These are phyloP conservation scores for Odontesthes bonariensis DNA, from an alignment of 2,113 vertebrate genomes.

Conservation along the genomic window DNA sequence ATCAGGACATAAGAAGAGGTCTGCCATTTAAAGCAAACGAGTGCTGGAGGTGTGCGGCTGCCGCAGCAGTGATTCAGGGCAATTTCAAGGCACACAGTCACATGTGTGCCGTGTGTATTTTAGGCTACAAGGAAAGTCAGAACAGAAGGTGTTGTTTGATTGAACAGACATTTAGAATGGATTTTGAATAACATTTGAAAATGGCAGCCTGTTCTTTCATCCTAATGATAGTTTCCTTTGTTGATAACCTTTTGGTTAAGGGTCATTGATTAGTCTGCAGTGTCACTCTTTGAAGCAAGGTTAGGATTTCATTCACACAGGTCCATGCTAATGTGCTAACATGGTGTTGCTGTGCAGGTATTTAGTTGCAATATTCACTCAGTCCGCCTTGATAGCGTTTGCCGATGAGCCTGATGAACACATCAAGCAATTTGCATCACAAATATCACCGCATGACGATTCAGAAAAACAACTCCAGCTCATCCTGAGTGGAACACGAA, in stretches of 20 bases:
- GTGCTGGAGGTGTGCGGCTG: slow-evolving; percentile 21
- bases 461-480: not conserved
- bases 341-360: not conserved
- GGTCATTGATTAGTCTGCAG: not conserved
- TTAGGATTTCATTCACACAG: not conserved
- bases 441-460: not conserved
- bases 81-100: slow-evolving; percentile 23
- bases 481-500: not conserved
- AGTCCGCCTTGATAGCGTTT: not conserved
- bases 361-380: not conserved
- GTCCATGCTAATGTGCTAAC: not conserved
- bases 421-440: not conserved
- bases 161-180: slow-evolving; percentile 12
- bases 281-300: slow-evolving; percentile 1
- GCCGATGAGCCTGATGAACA: not conserved
- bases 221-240: slow-evolving; percentile 8
- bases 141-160: slow-evolving; percentile 23
- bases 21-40: slow-evolving; percentile 68
- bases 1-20: slow-evolving; percentile 75
- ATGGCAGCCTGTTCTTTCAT: slow-evolving; percentile 8
- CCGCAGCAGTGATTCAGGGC: slow-evolving; percentile 24
- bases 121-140: slow-evolving; percentile 29
- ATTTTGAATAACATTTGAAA: slow-evolving; percentile 33
- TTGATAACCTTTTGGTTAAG: not conserved
- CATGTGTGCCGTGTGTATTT: slow-evolving; percentile 45